Evolutionary conservation across 2,797 vertebrate species (phyloP).

Genomic region (Nannoperca australis): DNA sequence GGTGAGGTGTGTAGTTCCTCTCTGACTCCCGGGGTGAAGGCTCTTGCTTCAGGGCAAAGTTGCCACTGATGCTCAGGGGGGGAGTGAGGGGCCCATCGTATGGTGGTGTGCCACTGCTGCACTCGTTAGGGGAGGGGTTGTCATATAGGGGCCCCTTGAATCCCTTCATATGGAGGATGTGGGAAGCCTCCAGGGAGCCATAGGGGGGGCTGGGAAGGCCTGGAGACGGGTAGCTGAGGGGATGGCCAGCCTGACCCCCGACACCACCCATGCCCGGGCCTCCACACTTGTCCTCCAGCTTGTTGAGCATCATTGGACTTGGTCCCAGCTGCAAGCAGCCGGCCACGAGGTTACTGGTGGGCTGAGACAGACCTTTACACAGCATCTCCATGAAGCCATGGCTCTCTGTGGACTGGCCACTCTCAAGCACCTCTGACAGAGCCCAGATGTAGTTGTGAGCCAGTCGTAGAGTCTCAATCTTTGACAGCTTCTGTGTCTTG

Average conservation of each 20-base stretch:
- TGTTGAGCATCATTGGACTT: constrained; percentile 86
- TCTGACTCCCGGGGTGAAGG: constrained; percentile 91
- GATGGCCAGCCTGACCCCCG: constrained; percentile 77
- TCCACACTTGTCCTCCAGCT: constrained; percentile 91
- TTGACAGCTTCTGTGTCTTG: constrained; percentile 97
- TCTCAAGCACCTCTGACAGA: constrained; percentile 95
- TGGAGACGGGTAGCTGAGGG: constrained; percentile 92
- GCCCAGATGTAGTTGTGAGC: constrained; percentile 99
- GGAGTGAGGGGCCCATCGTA: constrained; percentile 96
- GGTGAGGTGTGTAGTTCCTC: constrained; percentile 85
- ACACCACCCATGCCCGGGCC: constrained; percentile 69
- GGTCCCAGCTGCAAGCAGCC: constrained; percentile 94
- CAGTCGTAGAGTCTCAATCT: constrained; percentile 95
- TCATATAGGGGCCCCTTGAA: constrained; percentile 90
- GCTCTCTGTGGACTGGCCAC: constrained; percentile 90
- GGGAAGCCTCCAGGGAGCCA: constrained; percentile 91
- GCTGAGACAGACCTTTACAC: constrained; percentile 97
- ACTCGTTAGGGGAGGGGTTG: constrained; percentile 88
- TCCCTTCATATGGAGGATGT: constrained; percentile 93
- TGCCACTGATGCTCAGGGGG: constrained; percentile 94
- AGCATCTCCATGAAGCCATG: constrained; percentile 96
- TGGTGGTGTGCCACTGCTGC: constrained; percentile 88
- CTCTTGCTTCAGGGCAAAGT: constrained; percentile 95
- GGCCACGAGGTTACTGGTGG: constrained; percentile 96
- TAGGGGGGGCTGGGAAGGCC: constrained; percentile 97